Evolutionary conservation across 2,888 invertebrate genomes (phyloP).

Genomic region (Oeneis ivallda): DNA sequence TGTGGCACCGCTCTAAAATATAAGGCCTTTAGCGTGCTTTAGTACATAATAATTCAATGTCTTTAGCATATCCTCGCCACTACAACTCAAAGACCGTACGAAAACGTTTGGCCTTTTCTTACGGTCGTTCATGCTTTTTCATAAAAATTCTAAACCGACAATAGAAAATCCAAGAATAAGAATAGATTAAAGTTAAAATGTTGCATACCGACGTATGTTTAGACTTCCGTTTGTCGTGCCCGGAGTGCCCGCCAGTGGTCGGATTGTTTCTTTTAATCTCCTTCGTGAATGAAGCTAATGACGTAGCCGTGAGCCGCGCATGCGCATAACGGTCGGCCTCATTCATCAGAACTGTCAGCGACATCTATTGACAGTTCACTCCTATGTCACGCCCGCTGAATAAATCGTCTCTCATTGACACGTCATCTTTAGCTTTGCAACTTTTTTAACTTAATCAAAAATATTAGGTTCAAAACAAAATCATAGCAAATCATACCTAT

Average conservation of each 20-base stretch:
- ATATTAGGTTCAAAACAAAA: too few species aligned
- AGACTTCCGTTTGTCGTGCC: constrained; percentile 71
- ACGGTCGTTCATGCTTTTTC: neutral
- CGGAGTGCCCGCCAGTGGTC: constrained; percentile 48
- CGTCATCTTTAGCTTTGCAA: constrained; percentile 13
- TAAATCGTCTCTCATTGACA: constrained; percentile 30
- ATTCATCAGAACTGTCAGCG: constrained; percentile 77
- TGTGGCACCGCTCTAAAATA: too few species aligned
- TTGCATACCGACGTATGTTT: constrained; percentile 56
- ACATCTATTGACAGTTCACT: constrained; percentile 77
- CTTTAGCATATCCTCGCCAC: neutral
- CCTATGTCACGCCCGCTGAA: constrained; percentile 61
- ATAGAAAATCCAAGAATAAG: constrained; percentile 40
- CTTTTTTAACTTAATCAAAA: neutral
- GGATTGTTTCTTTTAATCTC: constrained; percentile 76
- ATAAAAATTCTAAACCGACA: constrained; percentile 28
- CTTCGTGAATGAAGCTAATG: constrained; percentile 72
- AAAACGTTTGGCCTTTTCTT: constrained; percentile 9
- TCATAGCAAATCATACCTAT: too few species aligned
- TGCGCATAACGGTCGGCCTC: constrained; percentile 71
- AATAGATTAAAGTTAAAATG: constrained; percentile 49
- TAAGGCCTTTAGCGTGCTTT: too few species aligned
- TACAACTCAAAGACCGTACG: neutral
- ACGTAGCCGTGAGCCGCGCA: constrained; percentile 48
- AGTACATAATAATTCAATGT: too few species aligned